phyloP scores from a whole-genome alignment of 2,888 invertebrate genomes.

The Macroteleia sp. region DNA sequence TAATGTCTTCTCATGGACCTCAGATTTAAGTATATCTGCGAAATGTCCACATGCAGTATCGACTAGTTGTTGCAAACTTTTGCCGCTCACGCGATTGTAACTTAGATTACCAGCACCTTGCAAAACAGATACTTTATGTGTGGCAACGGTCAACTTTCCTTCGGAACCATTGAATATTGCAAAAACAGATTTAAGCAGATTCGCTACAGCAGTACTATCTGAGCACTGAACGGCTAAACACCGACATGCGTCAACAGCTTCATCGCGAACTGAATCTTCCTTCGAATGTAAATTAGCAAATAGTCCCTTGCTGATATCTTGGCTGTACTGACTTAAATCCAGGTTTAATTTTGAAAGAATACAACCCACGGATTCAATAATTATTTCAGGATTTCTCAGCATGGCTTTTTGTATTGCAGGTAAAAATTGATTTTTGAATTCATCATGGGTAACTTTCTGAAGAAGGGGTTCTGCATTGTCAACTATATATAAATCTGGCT shows the following conservation, averaged over 20 bases:
- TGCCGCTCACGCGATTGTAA: conserved; percentile 87
- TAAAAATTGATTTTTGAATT: conserved; percentile 90
- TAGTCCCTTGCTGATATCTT: conserved; percentile 92
- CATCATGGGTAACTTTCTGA: conserved; percentile 86
- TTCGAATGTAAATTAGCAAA: conserved; percentile 95
- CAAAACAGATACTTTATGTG: conserved; percentile 94
- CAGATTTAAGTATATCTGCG: conserved; percentile 91
- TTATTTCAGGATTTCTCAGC: conserved; percentile 96
- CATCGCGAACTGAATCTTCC: conserved; percentile 90
- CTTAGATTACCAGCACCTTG: conserved; percentile 91
- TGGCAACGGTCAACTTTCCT: conserved; percentile 94
- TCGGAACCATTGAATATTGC: conserved; percentile 93
- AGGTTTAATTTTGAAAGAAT: conserved; percentile 89
- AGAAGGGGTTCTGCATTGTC: conserved; percentile 88
- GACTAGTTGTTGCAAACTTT: conserved; percentile 86
- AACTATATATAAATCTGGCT: conserved; percentile 89
- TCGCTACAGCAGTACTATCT: conserved; percentile 87
- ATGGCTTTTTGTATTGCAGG: conserved; percentile 96
- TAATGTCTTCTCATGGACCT: conserved; percentile 96
- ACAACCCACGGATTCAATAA: conserved; percentile 91
- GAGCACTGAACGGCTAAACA: conserved; percentile 90
- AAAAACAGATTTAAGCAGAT: conserved; percentile 89
- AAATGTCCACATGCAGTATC: conserved; percentile 88
- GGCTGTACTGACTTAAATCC: conserved; percentile 91
- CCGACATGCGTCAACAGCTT: conserved; percentile 90